A percentile compares a stretch with the other conserved stretches of the same genome.
These are phyloP conservation scores for Tiliqua scincoides DNA, from an alignment of 2,113 vertebrate genomes.

Conservation along the genomic window DNA sequence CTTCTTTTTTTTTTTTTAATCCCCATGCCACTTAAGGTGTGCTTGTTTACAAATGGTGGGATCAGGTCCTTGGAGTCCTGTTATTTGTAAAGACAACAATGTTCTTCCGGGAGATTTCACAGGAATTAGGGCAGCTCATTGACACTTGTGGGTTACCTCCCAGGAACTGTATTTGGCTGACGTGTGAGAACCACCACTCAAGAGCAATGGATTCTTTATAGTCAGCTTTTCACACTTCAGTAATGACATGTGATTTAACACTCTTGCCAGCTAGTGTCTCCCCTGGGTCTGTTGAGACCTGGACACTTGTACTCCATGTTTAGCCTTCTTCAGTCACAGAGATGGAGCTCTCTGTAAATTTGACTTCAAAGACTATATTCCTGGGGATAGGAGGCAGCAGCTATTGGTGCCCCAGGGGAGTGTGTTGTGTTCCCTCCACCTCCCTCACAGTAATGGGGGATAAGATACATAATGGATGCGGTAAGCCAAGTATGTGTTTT, in stretches of 20 bases:
- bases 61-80: neutral
- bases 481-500: neutral
- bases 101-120: neutral
- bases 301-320: neutral
- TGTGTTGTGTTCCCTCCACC: neutral
- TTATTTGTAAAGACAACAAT: conserved; percentile 8
- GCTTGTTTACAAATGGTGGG: neutral
- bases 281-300: neutral
- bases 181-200: neutral
- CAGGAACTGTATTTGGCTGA: neutral
- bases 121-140: conserved; percentile 11
- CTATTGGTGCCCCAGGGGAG: neutral
- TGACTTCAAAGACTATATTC: neutral
- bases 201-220: neutral
- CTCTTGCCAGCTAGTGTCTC: neutral
- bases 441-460: neutral
- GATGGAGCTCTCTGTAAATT: neutral
- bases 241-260: neutral
- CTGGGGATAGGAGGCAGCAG: neutral
- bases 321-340: neutral
- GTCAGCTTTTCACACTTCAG: neutral
- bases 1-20: neutral
- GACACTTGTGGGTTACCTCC: neutral
- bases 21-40: conserved; percentile 10
- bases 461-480: neutral